Base-by-base conservation (phyloP, 2,113 vertebrate genomes). In the Diphyllodes magnificus region DNA sequence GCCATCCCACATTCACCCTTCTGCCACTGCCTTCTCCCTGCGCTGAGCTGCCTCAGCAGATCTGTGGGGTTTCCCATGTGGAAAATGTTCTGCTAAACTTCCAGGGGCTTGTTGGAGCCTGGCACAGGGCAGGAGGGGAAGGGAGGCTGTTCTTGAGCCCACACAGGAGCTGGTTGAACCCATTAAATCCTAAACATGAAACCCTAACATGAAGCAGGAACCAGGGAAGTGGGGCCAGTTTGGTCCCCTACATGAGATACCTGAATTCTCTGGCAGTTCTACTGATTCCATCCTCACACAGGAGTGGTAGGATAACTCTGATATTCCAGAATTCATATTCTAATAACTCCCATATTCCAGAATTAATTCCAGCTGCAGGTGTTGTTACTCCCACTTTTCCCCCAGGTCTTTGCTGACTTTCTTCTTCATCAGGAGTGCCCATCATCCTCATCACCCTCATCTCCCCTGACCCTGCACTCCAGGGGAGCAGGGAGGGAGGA, bases 201-300 rank as follows among this genome's bases (percentile, higher is more conserved):
- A 70, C 44, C 12, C 0, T 11, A 50, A 60, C 1, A 1, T 1
- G 1, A 60, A 40, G 15, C 42, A 76, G 31, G 15, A 22, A 24
- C 19, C 18, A 11, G 44, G n/a, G 64, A 42, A 68, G 4, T 0
- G 2, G 13, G 31, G 27, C 12, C 54, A 28, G 19, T 54, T 71
- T 69, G 13, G 15, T 57, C 16, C 45, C 23, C 44, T 69, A 0
- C 7, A 7, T 0, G 3, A 42, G 13, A 27, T 1, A 8, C 19
- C 18, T 53, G 5, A 49, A 72, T 70, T 6, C 87, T 57, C 72
- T 73, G 72, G 19, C 31, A 31, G 12, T 7, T 65, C 21, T 20
- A 0, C 42, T 40, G 73, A 6, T 25, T 77, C 59, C n/a, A 49
- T 15, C n/a, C 73, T 25, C 30, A 33, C 42, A 14, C 1, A 80